Percentiles rank a stretch among this genome's conserved stretches.
These are phyloP conservation scores for Thalpophila matura DNA, from an alignment of 2,888 invertebrate species.

Conservation along the genomic window DNA sequence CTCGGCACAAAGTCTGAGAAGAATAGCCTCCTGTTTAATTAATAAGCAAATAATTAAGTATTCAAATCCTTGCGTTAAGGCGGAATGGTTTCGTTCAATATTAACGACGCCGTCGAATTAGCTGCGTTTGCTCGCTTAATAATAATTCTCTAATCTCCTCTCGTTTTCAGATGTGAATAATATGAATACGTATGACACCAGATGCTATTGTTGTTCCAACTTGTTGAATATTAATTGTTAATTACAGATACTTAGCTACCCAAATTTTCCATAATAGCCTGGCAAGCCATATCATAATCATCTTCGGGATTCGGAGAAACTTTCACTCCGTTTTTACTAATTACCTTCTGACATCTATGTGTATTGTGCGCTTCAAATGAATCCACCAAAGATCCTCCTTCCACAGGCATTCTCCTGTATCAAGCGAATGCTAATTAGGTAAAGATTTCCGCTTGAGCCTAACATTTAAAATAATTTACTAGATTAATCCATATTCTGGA, in stretches of 20 bases:
- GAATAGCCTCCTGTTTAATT: constrained; percentile 59
- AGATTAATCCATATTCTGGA: constrained; percentile 1
- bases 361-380: no score
- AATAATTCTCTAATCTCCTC: constrained; percentile 38
- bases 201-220: constrained; percentile 14
- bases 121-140: constrained; percentile 30
- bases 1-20: constrained; percentile 47
- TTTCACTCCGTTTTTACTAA: neutral
- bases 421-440: neutral
- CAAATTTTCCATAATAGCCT: no score
- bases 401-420: neutral
- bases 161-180: constrained; percentile 39
- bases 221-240: constrained; percentile 27
- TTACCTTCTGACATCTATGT: no score
- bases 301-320: neutral
- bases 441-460: neutral
- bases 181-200: constrained; percentile 26
- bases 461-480: constrained; percentile 10
- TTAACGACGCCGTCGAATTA: constrained; percentile 52
- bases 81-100: constrained; percentile 59
- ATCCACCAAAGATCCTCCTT: neutral
- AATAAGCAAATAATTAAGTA: constrained; percentile 68
- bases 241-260: constrained; percentile 19
- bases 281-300: neutral
- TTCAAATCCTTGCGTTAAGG: constrained; percentile 59